phyloP scores from a whole-genome alignment of 2,113 vertebrate genomes.

The Mesoclemmys tuberculata region DNA sequence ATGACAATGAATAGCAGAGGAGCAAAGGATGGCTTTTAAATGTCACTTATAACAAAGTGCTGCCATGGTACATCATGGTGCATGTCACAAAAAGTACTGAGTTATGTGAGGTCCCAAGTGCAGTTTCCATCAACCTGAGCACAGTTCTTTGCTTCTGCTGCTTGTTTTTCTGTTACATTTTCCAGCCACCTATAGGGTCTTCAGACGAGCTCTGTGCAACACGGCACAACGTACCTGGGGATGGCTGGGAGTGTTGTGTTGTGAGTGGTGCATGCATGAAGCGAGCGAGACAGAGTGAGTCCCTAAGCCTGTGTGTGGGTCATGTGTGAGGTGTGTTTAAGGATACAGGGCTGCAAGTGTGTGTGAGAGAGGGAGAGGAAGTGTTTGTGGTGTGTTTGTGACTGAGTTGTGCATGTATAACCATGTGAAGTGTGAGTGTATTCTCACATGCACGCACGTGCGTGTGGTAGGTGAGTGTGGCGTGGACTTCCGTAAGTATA shows the following conservation, averaged over 20 bases:
- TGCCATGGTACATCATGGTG: not conserved
- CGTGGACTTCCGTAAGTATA: no score
- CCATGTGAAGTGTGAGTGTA: not conserved
- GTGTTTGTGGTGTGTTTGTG: not conserved
- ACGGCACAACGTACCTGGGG: not conserved
- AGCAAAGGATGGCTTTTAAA: not conserved
- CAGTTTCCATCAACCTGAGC: not conserved
- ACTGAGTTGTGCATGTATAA: not conserved
- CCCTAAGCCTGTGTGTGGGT: not conserved
- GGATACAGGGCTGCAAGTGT: not conserved
- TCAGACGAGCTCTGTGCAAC: not conserved
- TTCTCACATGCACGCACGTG: not conserved
- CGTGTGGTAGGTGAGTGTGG: not conserved
- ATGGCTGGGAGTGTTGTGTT: not conserved
- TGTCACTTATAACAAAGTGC: not conserved
- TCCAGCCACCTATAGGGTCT: not conserved
- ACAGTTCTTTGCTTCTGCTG: not conserved
- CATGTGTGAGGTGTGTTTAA: not conserved
- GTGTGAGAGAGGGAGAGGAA: not conserved
- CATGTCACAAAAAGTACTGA: not conserved
- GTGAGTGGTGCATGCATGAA: not conserved
- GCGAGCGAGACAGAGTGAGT: not conserved
- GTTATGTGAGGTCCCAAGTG: not conserved
- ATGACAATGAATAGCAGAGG: not conserved
- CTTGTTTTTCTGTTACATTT: not conserved